phyloP scores from a whole-genome alignment of 2,888 invertebrate species.

The Noctua janthina region DNA sequence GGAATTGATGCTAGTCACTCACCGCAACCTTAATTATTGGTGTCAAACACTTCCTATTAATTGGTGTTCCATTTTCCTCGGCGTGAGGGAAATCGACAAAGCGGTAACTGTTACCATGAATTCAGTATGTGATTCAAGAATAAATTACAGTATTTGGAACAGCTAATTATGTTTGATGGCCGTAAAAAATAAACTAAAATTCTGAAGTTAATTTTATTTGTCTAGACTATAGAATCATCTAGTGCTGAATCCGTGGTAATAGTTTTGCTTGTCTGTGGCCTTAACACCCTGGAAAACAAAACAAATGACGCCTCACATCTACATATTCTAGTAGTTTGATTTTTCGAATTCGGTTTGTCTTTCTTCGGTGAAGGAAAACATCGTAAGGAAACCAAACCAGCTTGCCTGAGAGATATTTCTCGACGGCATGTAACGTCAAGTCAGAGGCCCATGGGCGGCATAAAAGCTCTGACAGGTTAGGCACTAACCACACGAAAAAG shows the following conservation, averaged over 20 bases:
- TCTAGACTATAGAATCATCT: no score
- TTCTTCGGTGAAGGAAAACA: no score
- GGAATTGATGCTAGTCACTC: conserved; percentile 27
- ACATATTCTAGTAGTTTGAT: neutral
- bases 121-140: neutral
- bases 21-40: conserved; percentile 32
- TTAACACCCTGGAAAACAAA: neutral
- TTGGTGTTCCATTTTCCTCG: conserved; percentile 6
- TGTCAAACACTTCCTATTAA: conserved; percentile 10
- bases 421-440: no score
- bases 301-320: conserved; percentile 5
- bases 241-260: neutral
- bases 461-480: no score
- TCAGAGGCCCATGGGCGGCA: no score
- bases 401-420: no score
- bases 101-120: neutral
- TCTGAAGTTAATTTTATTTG: no score
- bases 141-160: neutral
- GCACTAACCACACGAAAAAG: no score
- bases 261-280: neutral
- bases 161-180: neutral
- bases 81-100: neutral
- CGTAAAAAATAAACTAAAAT: neutral
- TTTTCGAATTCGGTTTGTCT: no score
- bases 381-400: no score